Conservation (phyloP, 2,888 invertebrate genomes). For the Aspidiotus rigidus region DNA sequence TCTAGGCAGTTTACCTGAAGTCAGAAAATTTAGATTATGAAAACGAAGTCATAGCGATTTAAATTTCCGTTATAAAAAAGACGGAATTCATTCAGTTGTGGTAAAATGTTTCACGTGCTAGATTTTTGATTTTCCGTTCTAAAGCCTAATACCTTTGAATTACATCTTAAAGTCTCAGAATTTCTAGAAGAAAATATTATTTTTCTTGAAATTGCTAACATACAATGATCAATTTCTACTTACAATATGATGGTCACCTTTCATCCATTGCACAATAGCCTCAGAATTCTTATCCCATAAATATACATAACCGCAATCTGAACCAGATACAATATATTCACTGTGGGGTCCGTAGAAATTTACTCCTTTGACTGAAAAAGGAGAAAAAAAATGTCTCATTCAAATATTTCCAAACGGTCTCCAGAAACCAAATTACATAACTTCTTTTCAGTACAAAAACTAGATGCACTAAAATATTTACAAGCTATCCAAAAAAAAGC, state of each 20-base stretch:
- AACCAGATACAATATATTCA: slow-evolving; percentile 85
- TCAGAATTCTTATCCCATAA: slow-evolving; percentile 86
- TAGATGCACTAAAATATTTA: background rate
- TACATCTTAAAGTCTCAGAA: too few relatives aligned
- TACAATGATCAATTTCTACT: slow-evolving; percentile 42
- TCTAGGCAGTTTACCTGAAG: slow-evolving; percentile 79
- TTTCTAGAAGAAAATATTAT: too few relatives aligned
- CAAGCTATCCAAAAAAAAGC: slow-evolving; percentile 1
- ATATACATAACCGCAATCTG: slow-evolving; percentile 77
- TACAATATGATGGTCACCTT: slow-evolving; percentile 78
- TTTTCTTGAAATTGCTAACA: too few relatives aligned
- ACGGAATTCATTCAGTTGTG: too few relatives aligned
- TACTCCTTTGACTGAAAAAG: slow-evolving; percentile 68
- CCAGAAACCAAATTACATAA: background rate
- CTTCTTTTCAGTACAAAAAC: background rate
- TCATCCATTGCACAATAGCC: slow-evolving; percentile 78
- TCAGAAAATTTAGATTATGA: too few relatives aligned
- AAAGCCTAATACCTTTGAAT: too few relatives aligned
- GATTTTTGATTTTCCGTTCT: too few relatives aligned
- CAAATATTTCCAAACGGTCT: background rate
- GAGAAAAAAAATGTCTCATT: background rate
- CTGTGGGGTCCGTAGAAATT: slow-evolving; percentile 87
- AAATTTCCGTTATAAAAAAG: too few relatives aligned
- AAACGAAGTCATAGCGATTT: too few relatives aligned
- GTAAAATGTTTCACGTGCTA: too few relatives aligned